Conservation (phyloP, 2,113 vertebrate genomes). For the Gymnorhina tibicen region DNA sequence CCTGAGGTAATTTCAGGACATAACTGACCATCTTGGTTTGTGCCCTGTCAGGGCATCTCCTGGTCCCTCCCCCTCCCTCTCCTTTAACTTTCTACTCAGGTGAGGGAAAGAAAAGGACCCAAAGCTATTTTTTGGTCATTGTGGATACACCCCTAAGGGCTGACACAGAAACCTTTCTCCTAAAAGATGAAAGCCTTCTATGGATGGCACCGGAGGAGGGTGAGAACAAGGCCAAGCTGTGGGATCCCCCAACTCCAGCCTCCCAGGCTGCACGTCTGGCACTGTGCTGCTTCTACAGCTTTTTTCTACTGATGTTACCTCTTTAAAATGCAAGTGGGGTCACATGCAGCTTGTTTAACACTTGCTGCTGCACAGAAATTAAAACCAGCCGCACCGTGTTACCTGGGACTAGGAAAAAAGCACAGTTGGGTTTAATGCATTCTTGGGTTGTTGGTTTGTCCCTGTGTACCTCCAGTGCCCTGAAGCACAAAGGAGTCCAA, state of each 20-base stretch:
- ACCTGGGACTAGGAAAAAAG: background rate
- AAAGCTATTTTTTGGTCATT: background rate
- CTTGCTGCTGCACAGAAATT: conserved; percentile 2
- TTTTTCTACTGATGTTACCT: background rate
- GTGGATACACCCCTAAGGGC: background rate
- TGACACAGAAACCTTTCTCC: background rate
- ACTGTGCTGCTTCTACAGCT: background rate
- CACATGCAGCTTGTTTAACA: background rate
- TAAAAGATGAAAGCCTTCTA: background rate
- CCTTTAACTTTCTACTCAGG: background rate
- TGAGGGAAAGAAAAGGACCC: background rate
- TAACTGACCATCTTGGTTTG: background rate
- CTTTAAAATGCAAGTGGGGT: background rate
- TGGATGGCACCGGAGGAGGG: background rate
- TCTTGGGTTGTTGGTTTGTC: background rate
- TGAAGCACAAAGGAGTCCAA: background rate
- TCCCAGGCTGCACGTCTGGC: background rate
- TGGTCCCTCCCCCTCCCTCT: background rate
- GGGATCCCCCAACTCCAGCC: background rate
- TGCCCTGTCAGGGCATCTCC: background rate
- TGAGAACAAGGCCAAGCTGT: background rate
- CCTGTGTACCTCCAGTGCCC: background rate
- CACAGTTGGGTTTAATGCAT: background rate
- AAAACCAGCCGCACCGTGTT: background rate
- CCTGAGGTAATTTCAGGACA: background rate